Evolutionary conservation across 1,140 invertebrate species (phyloP).

Genomic region (Probaryconus sp.): DNA sequence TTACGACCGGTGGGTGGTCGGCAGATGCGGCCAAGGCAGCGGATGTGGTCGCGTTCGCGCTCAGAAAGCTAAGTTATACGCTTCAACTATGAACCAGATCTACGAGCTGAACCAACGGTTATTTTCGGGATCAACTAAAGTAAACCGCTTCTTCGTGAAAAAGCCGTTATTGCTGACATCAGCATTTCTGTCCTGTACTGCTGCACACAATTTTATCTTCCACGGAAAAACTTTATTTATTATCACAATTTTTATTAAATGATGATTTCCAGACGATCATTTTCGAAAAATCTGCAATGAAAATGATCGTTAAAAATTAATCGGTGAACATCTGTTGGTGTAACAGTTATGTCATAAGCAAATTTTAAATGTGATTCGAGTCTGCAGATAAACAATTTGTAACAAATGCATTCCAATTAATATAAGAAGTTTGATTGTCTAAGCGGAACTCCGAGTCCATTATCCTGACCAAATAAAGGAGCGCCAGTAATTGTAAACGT

Average conservation of each 20-base stretch:
- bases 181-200: not conserved
- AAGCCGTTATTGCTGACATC: conserved; percentile 19
- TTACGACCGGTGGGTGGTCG: conserved; percentile 70
- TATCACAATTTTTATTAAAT: too few relatives aligned
- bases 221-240: too few relatives aligned
- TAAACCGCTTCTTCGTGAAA: conserved; percentile 49
- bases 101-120: conserved; percentile 59
- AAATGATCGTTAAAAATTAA: too few relatives aligned
- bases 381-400: too few relatives aligned
- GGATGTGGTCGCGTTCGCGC: conserved; percentile 67
- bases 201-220: too few relatives aligned
- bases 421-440: conserved; percentile 20
- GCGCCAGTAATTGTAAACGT: conserved; percentile 69
- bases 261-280: too few relatives aligned
- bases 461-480: conserved; percentile 58
- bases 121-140: conserved; percentile 63
- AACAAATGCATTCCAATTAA: not conserved
- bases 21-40: conserved; percentile 67
- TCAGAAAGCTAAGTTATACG: conserved; percentile 61
- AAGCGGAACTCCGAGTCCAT: conserved; percentile 1
- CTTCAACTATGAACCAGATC: conserved; percentile 54
- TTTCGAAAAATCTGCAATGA: too few relatives aligned
- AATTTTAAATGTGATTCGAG: too few relatives aligned
- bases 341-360: too few relatives aligned
- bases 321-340: too few relatives aligned